Conservation (phyloP, 2,888 invertebrate species). For the Colletes collaris region DNA sequence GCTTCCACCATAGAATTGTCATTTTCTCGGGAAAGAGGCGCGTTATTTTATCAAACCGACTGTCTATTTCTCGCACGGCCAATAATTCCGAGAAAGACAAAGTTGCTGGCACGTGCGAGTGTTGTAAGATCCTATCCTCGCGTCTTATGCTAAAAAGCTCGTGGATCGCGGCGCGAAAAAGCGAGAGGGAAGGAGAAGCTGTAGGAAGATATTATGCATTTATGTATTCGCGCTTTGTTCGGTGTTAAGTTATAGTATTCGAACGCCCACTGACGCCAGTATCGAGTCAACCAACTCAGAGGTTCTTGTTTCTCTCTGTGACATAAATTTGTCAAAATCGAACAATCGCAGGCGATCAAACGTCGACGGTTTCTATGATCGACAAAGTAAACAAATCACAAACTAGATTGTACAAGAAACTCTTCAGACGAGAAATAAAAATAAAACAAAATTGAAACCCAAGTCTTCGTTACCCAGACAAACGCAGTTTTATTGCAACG, state of each 20-base stretch:
- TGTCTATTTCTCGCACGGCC: constrained; percentile 5
- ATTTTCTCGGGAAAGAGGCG: constrained; percentile 12
- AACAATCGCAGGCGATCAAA: not conserved
- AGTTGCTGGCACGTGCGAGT: constrained; percentile 17
- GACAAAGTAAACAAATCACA: no score
- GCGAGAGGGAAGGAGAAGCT: constrained; percentile 23
- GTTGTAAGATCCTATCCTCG: constrained; percentile 1
- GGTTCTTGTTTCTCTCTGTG: not conserved
- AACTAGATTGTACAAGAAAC: no score
- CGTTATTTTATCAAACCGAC: constrained; percentile 13
- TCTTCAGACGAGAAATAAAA: no score
- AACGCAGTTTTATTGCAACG: not conserved
- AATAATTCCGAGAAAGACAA: constrained; percentile 24
- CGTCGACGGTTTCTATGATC: no score
- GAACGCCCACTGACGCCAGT: constrained; percentile 57
- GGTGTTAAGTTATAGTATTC: constrained; percentile 66
- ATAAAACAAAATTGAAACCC: not conserved
- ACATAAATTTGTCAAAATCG: not conserved
- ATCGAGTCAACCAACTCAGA: constrained; percentile 16
- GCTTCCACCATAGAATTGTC: constrained; percentile 1
- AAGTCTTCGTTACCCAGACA: no score
- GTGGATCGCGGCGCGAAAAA: not conserved
- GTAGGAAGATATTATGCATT: constrained; percentile 66
- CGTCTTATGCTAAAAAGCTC: constrained; percentile 31
- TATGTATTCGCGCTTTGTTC: constrained; percentile 62